phyloP scores from a whole-genome alignment of 2,888 invertebrate genomes.

The Agrotis clavis region DNA sequence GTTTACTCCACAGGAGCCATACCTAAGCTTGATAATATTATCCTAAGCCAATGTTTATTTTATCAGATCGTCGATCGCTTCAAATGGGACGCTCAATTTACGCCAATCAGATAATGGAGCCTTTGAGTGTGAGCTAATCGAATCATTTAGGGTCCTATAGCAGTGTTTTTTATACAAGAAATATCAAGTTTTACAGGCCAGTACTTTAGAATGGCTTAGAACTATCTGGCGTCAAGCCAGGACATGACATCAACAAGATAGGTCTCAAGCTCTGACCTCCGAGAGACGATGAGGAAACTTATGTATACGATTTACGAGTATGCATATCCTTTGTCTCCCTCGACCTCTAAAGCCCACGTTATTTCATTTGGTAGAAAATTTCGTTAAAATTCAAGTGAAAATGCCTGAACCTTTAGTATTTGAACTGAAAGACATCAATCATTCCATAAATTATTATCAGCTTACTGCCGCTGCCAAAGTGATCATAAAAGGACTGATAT shows the following conservation, averaged over 20 bases:
- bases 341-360: neutral
- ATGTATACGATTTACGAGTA: neutral
- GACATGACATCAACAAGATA: neutral
- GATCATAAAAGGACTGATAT: neutral
- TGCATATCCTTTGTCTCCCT: neutral
- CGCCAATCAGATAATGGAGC: slow-evolving; percentile 55
- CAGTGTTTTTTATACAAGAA: neutral
- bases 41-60: slow-evolving; percentile 53
- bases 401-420: neutral
- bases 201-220: neutral
- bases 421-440: neutral
- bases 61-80: slow-evolving; percentile 42
- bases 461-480: neutral
- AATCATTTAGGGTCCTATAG: slow-evolving; percentile 23
- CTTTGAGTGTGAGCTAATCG: slow-evolving; percentile 36
- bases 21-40: slow-evolving; percentile 40
- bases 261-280: neutral
- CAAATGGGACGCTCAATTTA: slow-evolving; percentile 43
- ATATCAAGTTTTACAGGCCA: neutral
- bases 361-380: neutral
- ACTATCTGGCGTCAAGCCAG: neutral
- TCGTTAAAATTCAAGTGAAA: neutral
- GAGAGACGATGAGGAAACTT: too few species aligned
- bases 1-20: slow-evolving; percentile 35
- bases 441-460: neutral